Percentiles rank a stretch among this genome's conserved stretches.
Evolutionary conservation across 2,797 vertebrate genomes (phyloP).

Genomic region (Pipistrellus kuhlii): DNA sequence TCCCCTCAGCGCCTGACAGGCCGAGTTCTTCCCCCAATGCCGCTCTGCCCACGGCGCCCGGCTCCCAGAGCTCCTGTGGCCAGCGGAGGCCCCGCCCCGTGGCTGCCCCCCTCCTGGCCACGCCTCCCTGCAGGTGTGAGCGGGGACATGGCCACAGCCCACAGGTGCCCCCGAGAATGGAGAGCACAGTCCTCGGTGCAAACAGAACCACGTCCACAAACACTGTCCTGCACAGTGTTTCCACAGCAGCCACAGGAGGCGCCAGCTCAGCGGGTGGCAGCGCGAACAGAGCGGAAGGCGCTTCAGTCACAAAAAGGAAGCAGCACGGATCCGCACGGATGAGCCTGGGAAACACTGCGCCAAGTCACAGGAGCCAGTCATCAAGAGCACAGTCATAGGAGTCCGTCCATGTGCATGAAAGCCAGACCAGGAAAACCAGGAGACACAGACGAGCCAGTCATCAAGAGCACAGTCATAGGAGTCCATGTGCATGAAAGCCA

Average conservation of each 20-base stretch:
- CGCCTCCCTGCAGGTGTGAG: not conserved
- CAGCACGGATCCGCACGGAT: not conserved
- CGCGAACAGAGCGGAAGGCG: too few species aligned
- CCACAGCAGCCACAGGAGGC: too few species aligned
- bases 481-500: accelerated
- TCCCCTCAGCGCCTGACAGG: not conserved
- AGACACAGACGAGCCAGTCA: not conserved
- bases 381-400: too few species aligned
- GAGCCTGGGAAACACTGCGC: not conserved
- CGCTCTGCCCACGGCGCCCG: too few species aligned
- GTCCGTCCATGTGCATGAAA: accelerated
- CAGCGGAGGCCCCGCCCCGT: not conserved
- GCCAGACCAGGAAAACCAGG: not conserved
- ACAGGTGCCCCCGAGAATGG: too few species aligned
- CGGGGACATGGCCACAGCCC: too few species aligned
- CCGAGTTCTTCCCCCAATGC: not conserved
- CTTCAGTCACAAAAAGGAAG: too few species aligned
- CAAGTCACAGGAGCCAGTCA: not conserved
- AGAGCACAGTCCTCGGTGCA: too few species aligned
- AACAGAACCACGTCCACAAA: too few species aligned
- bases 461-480: too few species aligned
- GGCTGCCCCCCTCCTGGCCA: not conserved
- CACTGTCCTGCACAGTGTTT: too few species aligned
- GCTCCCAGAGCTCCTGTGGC: not conserved
- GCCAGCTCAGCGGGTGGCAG: too few species aligned